Conservation (phyloP, 2,113 vertebrate genomes). For the Naja naja region DNA sequence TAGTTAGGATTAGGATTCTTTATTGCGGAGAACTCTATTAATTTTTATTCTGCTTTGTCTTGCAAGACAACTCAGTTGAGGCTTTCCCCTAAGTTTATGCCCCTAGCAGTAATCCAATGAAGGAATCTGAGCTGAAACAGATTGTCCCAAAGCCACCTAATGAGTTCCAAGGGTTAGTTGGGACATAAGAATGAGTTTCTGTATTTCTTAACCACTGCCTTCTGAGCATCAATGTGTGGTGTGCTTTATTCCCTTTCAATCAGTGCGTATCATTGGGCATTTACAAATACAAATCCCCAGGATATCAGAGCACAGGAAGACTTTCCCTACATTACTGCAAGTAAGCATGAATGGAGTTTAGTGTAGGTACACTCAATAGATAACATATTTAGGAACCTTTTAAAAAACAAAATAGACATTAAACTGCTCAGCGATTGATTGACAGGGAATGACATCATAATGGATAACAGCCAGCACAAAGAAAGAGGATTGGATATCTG, state of each 20-base stretch:
- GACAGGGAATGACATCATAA: neutral
- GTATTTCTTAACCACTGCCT: neutral
- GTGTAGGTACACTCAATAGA: too few relatives aligned
- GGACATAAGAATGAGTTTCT: neutral
- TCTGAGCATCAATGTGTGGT: neutral
- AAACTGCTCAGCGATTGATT: neutral
- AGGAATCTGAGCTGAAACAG: neutral
- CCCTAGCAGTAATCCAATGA: neutral
- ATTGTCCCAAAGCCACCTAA: neutral
- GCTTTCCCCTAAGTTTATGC: neutral
- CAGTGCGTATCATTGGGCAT: neutral
- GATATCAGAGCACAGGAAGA: neutral
- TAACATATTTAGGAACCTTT: neutral
- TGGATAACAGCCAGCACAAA: neutral
- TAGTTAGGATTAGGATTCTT: neutral
- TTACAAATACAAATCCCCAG: neutral
- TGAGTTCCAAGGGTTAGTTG: neutral
- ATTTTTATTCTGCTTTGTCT: neutral
- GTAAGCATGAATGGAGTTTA: neutral
- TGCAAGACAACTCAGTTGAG: neutral
- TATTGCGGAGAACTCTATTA: neutral
- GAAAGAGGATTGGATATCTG: rapidly evolving
- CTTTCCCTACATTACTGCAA: neutral
- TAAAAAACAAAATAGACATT: neutral
- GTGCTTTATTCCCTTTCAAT: neutral